Evolutionary conservation across 2,888 invertebrate species (phyloP), one percentile per base, ranked within the genome.

Genomic region (Thymelicus lineola): DNA sequence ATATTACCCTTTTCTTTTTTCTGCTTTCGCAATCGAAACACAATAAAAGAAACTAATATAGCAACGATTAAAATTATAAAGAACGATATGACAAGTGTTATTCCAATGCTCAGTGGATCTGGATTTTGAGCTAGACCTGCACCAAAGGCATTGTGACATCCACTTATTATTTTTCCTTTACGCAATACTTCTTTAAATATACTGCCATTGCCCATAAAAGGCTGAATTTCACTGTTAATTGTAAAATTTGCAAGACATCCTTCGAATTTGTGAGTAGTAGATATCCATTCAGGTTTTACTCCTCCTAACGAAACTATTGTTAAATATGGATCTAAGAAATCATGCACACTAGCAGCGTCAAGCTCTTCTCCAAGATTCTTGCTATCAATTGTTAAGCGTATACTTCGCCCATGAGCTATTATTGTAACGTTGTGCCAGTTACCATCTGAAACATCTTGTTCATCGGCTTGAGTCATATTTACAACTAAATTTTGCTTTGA

Each of bases 31-130:
- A 98, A 94, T 57, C 98, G 96, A 86, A 98, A 98, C 53, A 98
- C 97, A n/a, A 98, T 95, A 82, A 98, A 98, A 61, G 98, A 98
- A 20, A 97, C 97, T 70, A 98, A 94, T 79, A 98, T 98, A 14
- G 98, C 98, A 12, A 98, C 96, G 64, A 98, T 95, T 14, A 98
- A 91, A 72, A 98, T 97, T 7, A 98, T 97, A 83, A 99, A 98
- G 94, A 99, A 98, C 35, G 98, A 97, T 74, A 98, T 98, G 20
- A 99, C 98, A 45, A 99, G 93, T 0, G 98, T 98, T 71, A 99
- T 97, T 66, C 98, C 99, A 73, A 98, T 98, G 80, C 97, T 98
- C 9, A 99, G 92, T 0, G 98, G 98, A 90, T 98, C 97, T 3
- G 98, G 96, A 6, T 96, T 96, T 75, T 97, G 96, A 0, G 96